Evolutionary conservation across 2,888 invertebrate genomes (phyloP), one percentile per base, ranked within the genome.

Genomic region (Allophyes oxyacanthae): DNA sequence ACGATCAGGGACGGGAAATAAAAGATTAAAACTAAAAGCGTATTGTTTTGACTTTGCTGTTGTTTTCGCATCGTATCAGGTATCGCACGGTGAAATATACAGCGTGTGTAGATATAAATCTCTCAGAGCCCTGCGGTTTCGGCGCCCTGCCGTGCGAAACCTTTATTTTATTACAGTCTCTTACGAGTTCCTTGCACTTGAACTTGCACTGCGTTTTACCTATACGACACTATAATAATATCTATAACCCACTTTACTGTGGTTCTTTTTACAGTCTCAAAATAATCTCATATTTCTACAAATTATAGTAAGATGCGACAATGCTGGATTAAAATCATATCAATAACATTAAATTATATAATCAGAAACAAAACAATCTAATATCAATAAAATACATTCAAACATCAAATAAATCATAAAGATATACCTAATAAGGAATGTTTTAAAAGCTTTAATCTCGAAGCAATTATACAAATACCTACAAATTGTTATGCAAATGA

Each of bases 181-280:
- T 86, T 87, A 86, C 79, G 86, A 84, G 86, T 85, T 84, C 79
- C 76, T 88, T 88, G 88, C 82, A 81, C 88, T 85, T 85, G 81
- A 79, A 82, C 78, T 78, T 75, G 73, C 72, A 65, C 56, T 71
- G 72, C 49, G 40, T 59, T 69, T 67, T 50, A 40, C 20, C 32
- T 65, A 61, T 54, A 67, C 43, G 68, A 59, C 62, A 57, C 72
- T 28, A 45, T 52, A 55, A 41, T 25, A 45, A 20, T 46, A 60
- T 40, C n/a, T 9, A 11, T 26, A 36, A 25, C 6, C 10, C 9
- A 10, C 9, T 9, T 37, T n/a, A 14, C 10, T 33, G 2, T 46
- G 28, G 43, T 32, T 37, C 1, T 8, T 8, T 28, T 28, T 28
- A 6, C 2, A 28, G 2, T 8, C 28, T 28, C 28, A 28, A 28